phyloP scores from a whole-genome alignment of 2,797 vertebrate species.

The Coluber constrictor region DNA sequence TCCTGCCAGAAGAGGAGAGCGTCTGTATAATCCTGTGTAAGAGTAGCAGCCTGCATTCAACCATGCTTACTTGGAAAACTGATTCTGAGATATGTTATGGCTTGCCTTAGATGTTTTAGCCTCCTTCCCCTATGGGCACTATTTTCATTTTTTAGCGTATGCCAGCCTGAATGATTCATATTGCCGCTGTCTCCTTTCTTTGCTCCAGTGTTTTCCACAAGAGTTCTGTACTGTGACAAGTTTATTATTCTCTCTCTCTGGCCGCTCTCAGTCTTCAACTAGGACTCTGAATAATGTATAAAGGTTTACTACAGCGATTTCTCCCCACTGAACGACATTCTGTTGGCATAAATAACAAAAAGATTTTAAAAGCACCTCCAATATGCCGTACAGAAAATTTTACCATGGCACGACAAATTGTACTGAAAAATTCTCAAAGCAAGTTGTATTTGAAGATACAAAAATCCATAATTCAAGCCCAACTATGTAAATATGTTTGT shows the following conservation, averaged over 20 bases:
- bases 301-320: not conserved
- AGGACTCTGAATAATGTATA: not conserved
- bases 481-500: not conserved
- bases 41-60: not conserved
- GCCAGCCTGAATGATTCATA: conserved; percentile 51
- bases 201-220: conserved; percentile 9
- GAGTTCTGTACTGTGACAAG: not conserved
- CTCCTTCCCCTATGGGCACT: conserved; percentile 24
- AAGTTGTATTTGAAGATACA: not conserved
- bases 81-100: not conserved
- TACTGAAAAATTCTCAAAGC: conserved; percentile 1
- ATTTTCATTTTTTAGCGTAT: rapidly evolving
- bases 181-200: conserved; percentile 22
- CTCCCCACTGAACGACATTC: not conserved
- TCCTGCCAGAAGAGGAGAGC: not conserved
- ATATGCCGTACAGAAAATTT: not conserved
- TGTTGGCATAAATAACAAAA: not conserved
- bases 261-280: not conserved
- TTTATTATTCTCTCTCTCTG: not conserved
- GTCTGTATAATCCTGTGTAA: not conserved
- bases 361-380: not conserved
- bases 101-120: not conserved
- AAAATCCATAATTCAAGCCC: conserved; percentile 2
- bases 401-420: not conserved
- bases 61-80: not conserved